A percentile compares a stretch with the other conserved stretches of the same genome.
phyloP scores from a whole-genome alignment of 2,888 invertebrate species.

The Aromia moschata region DNA sequence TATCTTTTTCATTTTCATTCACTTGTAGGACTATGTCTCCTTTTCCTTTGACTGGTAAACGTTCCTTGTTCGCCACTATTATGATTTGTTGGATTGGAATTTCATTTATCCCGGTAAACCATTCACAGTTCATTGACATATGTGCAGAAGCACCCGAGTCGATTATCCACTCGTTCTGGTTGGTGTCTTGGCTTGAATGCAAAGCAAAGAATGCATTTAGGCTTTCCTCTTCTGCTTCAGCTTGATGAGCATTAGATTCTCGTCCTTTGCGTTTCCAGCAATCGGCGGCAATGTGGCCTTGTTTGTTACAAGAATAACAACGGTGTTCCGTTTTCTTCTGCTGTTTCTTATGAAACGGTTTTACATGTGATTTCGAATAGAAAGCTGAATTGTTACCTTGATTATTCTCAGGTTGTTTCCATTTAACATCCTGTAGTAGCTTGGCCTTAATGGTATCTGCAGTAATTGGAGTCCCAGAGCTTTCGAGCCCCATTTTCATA shows the following conservation, averaged over 20 bases:
- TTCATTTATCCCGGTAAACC: background rate
- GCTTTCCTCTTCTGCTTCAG: too few relatives aligned
- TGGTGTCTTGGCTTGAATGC: too few relatives aligned
- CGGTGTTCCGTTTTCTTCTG: background rate
- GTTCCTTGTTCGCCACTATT: too few relatives aligned
- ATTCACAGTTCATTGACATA: slow-evolving; percentile 2
- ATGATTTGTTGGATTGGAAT: background rate
- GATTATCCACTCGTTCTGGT: background rate
- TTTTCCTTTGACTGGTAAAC: too few relatives aligned
- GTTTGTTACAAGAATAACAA: background rate
- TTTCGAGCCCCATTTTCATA: slow-evolving; percentile 49
- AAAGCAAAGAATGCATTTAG: too few relatives aligned
- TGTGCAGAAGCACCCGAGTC: background rate
- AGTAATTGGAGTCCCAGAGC: slow-evolving; percentile 34
- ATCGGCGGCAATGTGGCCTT: too few relatives aligned
- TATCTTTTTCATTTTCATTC: background rate
- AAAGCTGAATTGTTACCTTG: slow-evolving; percentile 1
- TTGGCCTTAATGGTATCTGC: background rate
- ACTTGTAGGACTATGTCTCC: background rate
- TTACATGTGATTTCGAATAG: background rate
- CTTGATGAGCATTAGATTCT: too few relatives aligned
- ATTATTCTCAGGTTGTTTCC: background rate
- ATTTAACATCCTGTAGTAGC: background rate
- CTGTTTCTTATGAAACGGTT: background rate
- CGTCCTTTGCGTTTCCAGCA: too few relatives aligned